phyloP scores from a whole-genome alignment of 2,888 invertebrate species.

The Ornithoptera priamus region DNA sequence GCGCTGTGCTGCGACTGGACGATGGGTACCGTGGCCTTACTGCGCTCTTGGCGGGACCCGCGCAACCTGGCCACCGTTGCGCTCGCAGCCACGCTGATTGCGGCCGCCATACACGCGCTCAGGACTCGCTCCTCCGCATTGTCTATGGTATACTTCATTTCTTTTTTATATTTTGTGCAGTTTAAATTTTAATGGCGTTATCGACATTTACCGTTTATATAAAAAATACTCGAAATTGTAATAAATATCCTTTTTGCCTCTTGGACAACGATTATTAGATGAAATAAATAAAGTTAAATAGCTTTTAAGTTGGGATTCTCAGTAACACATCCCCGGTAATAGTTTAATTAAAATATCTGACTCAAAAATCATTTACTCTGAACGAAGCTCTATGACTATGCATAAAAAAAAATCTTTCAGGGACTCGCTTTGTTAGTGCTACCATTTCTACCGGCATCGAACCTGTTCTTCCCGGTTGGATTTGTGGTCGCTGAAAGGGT shows the following conservation, averaged over 20 bases:
- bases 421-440: conserved; percentile 91
- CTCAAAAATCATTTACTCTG: too few relatives aligned
- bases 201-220: too few relatives aligned
- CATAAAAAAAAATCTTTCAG: conserved; percentile 70
- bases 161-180: too few relatives aligned
- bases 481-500: conserved; percentile 98
- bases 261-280: too few relatives aligned
- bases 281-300: too few relatives aligned
- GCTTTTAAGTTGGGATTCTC: too few relatives aligned
- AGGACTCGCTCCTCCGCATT: conserved; percentile 67
- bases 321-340: too few relatives aligned
- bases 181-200: too few relatives aligned
- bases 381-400: not conserved
- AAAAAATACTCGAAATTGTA: too few relatives aligned
- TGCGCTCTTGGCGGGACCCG: conserved; percentile 88
- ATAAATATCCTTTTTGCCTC: too few relatives aligned
- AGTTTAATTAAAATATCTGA: too few relatives aligned
- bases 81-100: conserved; percentile 82
- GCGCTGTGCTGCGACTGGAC: conserved; percentile 99
- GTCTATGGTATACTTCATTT: conserved; percentile 61
- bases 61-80: conserved; percentile 90
- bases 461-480: conserved; percentile 98
- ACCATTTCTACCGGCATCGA: conserved; percentile 97
- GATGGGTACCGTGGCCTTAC: conserved; percentile 95
- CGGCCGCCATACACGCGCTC: conserved; percentile 76